phyloP scores from a whole-genome alignment of 1,140 invertebrate species.

The Zaprionus taronus region DNA sequence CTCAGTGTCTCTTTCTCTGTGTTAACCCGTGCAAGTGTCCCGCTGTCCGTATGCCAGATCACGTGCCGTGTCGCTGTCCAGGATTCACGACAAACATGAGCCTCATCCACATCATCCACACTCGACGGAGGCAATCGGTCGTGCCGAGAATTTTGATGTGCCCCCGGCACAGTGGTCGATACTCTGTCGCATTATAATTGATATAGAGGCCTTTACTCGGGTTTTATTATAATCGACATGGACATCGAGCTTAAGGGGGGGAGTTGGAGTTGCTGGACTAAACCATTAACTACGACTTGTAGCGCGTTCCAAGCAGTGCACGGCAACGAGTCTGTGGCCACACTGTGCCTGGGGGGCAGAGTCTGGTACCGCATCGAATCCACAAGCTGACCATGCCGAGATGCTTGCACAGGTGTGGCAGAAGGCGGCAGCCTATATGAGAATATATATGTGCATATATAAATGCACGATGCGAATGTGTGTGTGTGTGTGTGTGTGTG shows the following conservation, averaged over 20 bases:
- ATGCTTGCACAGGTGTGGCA: neutral
- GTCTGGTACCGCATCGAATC: neutral
- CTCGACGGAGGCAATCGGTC: slow-evolving; percentile 26
- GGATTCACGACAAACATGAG: slow-evolving; percentile 37
- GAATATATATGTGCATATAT: neutral
- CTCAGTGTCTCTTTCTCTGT: neutral
- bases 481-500: neutral
- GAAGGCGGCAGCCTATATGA: neutral
- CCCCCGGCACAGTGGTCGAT: slow-evolving; percentile 18
- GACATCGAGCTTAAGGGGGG: neutral
- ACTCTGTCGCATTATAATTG: slow-evolving; percentile 1
- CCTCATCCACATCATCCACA: slow-evolving; percentile 36
- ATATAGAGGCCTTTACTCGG: neutral
- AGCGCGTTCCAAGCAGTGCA: neutral
- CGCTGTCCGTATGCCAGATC: slow-evolving; percentile 30
- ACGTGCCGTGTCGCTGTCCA: slow-evolving; percentile 32
- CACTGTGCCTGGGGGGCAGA: neutral
- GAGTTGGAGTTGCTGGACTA: neutral
- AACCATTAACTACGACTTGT: neutral
- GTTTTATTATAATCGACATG: slow-evolving; percentile 2
- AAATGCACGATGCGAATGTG: neutral
- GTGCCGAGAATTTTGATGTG: slow-evolving; percentile 37
- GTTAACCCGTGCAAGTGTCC: slow-evolving; percentile 6
- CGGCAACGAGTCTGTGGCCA: neutral
- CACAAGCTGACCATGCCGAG: neutral